Evolutionary conservation across 2,113 vertebrate genomes (phyloP), one percentile per base, ranked within the genome.

Genomic region (Ailurus styani): DNA sequence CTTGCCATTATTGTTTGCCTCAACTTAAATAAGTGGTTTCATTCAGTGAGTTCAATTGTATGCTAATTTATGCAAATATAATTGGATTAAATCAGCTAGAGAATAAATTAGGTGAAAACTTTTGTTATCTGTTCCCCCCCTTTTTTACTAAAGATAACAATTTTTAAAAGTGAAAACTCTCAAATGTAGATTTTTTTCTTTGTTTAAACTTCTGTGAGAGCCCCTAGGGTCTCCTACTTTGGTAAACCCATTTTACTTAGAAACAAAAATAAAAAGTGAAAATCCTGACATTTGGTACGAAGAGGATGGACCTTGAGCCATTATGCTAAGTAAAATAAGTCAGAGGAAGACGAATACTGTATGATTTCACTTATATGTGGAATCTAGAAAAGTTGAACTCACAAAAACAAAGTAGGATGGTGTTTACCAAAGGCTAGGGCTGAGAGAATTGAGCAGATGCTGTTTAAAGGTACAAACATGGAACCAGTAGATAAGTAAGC

Each of bases 141-240:
- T 47, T 60, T 52, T 55, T 31, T 40, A 55, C 12, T 68, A 83
- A 64, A 54, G 82, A 70, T 54, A 57, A 54, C 18, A 72, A 55
- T 83, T 91, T 95, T 91, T 89, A 37, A 84, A 95, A 90, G 17
- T 31, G 2, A 91, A 84, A 79, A 93, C 14, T 93, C 54, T 81
- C 42, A 92, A 42, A n/a, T 21, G 45, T 2, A 77, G 34, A 9
- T 79, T 37, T 20, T 9, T 37, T 15, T 40, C 8, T 42, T 64
- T 78, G 17, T 34, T 68, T 15, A 81, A 97, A 79, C 29, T 79
- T 96, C 31, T 60, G 5, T 45, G 37, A 45, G 34, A 90, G 68
- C 12, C 8, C 4, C 6, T 45, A 23, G 4, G 3, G 4, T 13
- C 31, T 70, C 11, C 75, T 55, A 25, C 68, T 84, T 92, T 54